phyloP scores from a whole-genome alignment of 2,888 invertebrate genomes.

The Linnaemya vulpina region DNA sequence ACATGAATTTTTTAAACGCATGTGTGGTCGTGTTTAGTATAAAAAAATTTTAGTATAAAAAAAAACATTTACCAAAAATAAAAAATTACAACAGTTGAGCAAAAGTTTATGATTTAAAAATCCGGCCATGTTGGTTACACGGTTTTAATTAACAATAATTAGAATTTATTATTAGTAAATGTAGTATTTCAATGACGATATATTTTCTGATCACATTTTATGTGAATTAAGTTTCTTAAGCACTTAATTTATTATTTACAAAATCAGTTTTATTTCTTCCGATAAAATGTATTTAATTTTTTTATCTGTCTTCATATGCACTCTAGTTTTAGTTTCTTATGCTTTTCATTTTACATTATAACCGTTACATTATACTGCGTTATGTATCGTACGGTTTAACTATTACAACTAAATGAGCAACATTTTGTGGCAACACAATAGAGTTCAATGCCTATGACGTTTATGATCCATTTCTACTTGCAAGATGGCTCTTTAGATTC shows the following conservation, averaged over 20 bases:
- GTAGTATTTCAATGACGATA: not conserved
- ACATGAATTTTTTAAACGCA: not conserved
- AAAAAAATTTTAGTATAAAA: not conserved
- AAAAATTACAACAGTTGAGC: slow-evolving; percentile 87
- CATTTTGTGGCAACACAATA: slow-evolving; percentile 65
- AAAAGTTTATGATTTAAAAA: slow-evolving; percentile 86
- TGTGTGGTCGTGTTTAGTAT: not conserved
- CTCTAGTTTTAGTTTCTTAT: slow-evolving; percentile 36
- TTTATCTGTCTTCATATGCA: slow-evolving; percentile 23
- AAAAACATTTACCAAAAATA: slow-evolving; percentile 83
- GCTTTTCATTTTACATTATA: slow-evolving; percentile 30
- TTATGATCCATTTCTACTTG: slow-evolving; percentile 39
- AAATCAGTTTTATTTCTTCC: slow-evolving; percentile 42
- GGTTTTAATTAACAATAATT: not conserved
- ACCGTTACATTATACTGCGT: slow-evolving; percentile 62
- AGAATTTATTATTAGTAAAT: not conserved
- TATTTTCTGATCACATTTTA: slow-evolving; percentile 34
- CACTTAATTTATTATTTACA: slow-evolving; percentile 8
- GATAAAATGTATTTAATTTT: slow-evolving; percentile 7
- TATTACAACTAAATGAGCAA: slow-evolving; percentile 67
- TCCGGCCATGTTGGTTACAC: slow-evolving; percentile 75
- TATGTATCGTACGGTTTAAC: slow-evolving; percentile 69
- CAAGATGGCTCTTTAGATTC: not conserved
- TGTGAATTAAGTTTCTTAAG: slow-evolving; percentile 27
- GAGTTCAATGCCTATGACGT: slow-evolving; percentile 39